These are phyloP conservation scores for Cynopterus brachyotis DNA, from an alignment of 2,113 vertebrate species.

Conservation along the genomic window DNA sequence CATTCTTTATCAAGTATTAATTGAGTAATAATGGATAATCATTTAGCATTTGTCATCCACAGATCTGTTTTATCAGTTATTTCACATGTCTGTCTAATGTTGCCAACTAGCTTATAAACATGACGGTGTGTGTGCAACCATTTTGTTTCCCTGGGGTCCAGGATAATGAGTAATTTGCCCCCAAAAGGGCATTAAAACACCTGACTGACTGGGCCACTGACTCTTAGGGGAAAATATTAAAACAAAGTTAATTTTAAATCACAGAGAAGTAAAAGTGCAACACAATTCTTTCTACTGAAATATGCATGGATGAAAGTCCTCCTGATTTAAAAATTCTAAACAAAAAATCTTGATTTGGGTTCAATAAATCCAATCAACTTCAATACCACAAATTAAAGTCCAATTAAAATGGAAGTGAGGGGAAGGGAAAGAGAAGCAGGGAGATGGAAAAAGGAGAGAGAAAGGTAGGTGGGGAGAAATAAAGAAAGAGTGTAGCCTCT, in stretches of 20 bases:
- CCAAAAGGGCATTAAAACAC: neutral
- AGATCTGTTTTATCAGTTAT: neutral
- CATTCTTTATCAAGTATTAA: conserved; percentile 3
- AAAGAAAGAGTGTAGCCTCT: neutral
- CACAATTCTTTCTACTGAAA: neutral
- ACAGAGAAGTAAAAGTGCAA: conserved; percentile 48
- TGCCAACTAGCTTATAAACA: conserved; percentile 22
- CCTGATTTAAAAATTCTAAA: neutral
- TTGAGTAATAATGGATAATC: neutral
- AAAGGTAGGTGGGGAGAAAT: neutral
- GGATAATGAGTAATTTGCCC: conserved; percentile 29
- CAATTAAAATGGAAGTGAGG: neutral
- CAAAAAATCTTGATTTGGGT: conserved; percentile 23
- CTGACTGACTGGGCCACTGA: neutral
- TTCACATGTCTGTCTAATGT: neutral
- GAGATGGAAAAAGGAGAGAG: neutral
- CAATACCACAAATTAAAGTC: neutral
- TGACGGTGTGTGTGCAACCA: neutral
- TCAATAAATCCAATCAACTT: conserved; percentile 8
- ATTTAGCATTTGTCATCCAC: neutral
- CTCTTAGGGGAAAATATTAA: conserved; percentile 46
- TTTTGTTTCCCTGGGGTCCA: neutral
- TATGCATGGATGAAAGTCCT: neutral
- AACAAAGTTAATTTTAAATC: conserved; percentile 36
- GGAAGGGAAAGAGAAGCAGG: neutral